These are phyloP conservation scores for Gadopsis marmoratus DNA, from an alignment of 2,797 vertebrate species.

Conservation along the genomic window DNA sequence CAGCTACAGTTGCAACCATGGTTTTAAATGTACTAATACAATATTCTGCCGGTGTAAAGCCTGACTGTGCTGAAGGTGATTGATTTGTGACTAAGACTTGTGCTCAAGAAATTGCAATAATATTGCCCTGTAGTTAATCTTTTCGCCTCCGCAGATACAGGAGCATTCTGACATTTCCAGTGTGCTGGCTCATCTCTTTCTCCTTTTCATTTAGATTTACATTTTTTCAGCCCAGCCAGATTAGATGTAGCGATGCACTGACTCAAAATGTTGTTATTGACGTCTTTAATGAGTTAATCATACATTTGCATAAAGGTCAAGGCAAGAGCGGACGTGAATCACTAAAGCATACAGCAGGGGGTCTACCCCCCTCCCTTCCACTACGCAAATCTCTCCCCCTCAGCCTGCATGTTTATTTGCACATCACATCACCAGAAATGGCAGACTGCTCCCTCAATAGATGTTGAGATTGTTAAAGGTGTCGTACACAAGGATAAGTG, in stretches of 20 bases:
- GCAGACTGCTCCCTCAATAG: conserved; percentile 40
- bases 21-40: conserved; percentile 34
- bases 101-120: conserved; percentile 17
- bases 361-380: conserved; percentile 9
- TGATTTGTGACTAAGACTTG: conserved; percentile 34
- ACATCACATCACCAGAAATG: conserved; percentile 30
- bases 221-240: conserved; percentile 17
- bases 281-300: conserved; percentile 68
- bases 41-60: neutral
- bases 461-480: conserved; percentile 16
- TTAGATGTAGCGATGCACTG: conserved; percentile 37
- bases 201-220: conserved; percentile 15
- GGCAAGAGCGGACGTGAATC: conserved; percentile 55
- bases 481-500: conserved; percentile 1
- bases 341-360: conserved; percentile 51
- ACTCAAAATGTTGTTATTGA: conserved; percentile 61
- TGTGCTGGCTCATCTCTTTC: neutral
- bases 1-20: conserved; percentile 3
- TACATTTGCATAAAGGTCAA: conserved; percentile 66
- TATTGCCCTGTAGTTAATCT: conserved; percentile 28
- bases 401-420: conserved; percentile 36
- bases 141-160: conserved; percentile 18
- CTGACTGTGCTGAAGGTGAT: conserved; percentile 3
- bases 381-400: conserved; percentile 18
- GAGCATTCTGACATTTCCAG: conserved; percentile 34